Conservation (phyloP, 2,888 invertebrate species). For the Drosophila ezoana region DNA sequence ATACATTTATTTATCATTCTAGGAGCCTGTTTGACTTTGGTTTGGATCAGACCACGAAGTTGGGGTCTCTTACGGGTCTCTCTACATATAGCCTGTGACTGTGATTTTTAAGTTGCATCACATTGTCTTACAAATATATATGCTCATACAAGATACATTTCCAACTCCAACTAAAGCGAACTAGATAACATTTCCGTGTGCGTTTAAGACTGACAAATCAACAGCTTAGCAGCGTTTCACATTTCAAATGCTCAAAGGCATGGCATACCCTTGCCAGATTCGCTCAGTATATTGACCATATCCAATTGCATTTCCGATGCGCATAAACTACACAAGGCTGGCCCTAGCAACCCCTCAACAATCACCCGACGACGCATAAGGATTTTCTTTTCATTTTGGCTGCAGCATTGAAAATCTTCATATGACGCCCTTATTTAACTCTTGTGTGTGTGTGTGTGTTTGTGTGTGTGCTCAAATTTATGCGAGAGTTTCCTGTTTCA, state of each 20-base stretch:
- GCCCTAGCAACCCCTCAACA: constrained; percentile 11
- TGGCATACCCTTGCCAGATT: constrained; percentile 9
- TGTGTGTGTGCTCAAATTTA: constrained; percentile 60
- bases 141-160: too few relatives aligned
- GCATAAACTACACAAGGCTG: constrained; percentile 57
- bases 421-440: constrained; percentile 11
- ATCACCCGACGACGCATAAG: constrained; percentile 15
- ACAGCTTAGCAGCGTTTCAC: constrained; percentile 43
- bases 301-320: constrained; percentile 76
- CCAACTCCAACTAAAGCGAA: neutral
- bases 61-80: too few relatives aligned
- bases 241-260: constrained; percentile 26
- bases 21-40: too few relatives aligned
- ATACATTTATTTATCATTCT: constrained; percentile 18
- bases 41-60: neutral
- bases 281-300: constrained; percentile 60
- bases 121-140: too few relatives aligned
- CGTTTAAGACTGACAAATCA: constrained; percentile 49
- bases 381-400: constrained; percentile 41
- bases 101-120: too few relatives aligned
- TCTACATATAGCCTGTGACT: too few relatives aligned
- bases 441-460: constrained; percentile 10
- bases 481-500: constrained; percentile 79
- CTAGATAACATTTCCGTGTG: constrained; percentile 5
- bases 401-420: constrained; percentile 36